phyloP scores from a whole-genome alignment of 2,113 vertebrate genomes.

The Panthera tigris region DNA sequence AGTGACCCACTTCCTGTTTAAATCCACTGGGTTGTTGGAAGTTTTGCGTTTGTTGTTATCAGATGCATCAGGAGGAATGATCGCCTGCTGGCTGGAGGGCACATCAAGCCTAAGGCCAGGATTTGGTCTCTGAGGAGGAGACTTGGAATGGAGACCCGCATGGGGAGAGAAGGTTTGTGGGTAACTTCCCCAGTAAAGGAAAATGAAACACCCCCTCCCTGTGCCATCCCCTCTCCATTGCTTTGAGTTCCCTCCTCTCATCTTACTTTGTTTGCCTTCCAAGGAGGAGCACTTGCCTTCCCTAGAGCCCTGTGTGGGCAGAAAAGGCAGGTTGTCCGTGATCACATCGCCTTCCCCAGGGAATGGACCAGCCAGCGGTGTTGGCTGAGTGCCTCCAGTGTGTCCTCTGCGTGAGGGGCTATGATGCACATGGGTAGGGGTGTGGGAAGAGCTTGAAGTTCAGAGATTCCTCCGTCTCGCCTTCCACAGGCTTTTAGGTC shows the following conservation, averaged over 20 bases:
- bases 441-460: not conserved
- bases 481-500: not conserved
- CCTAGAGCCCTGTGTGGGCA: not conserved
- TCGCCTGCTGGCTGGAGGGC: not conserved
- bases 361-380: not conserved
- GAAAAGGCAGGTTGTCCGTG: not conserved
- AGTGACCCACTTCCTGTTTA: not conserved
- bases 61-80: not conserved
- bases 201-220: not conserved
- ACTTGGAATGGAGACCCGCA: not conserved
- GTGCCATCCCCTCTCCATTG: not conserved
- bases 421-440: not conserved
- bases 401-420: not conserved
- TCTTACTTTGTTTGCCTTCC: not conserved
- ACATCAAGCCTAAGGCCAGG: not conserved
- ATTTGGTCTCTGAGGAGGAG: not conserved
- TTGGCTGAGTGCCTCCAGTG: fast-evolving
- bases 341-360: not conserved
- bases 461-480: no score
- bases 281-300: not conserved
- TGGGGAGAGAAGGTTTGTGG: not conserved
- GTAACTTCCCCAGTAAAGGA: not conserved
- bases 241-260: not conserved
- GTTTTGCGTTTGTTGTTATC: not conserved
- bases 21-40: not conserved